Evolutionary conservation across 2,888 invertebrate genomes (phyloP), one percentile per base, ranked within the genome.

Genomic region (Neoaliturus tenellus): DNA sequence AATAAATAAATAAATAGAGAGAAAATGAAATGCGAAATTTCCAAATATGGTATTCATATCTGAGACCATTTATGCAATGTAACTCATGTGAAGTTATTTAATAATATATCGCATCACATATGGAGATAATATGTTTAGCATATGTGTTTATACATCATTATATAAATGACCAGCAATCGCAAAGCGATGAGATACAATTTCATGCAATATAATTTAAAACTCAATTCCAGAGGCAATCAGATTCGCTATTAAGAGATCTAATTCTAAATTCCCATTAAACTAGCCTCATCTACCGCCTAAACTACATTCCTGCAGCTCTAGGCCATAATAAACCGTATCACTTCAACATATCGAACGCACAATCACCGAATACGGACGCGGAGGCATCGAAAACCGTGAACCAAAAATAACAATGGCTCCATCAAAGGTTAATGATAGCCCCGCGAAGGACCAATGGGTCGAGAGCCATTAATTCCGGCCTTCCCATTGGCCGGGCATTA

Each of bases 401-500:
- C 78, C 33, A 78, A 78, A 78, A 78, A 78, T 55, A 78, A 82
- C 73, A 82, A 73, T 82, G 73, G 82, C 55, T 55, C 28, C 78
- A 78, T 82, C 73, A 39, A 35, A 73, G 71, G 73, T 73, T 82
- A 82, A 82, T 82, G 82, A 48, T 82, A 78, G 78, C 8, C 20
- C 67, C 23, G 35, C n/a, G 78, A 48, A 55, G 78, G 78, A 48
- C 82, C 82, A 82, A 82, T 82, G 73, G 73, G 35, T 39, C 28
- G 73, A 73, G 73, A 82, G 35, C 82, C 73, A 82, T 82, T 82
- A 73, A 82, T 73, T 82, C 82, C 73, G 28, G 82, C 39, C 82
- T 73, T 73, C 73, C 82, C 73, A 82, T 82, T 82, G 82, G 82
- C 71, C 51, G 73, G 58, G 51, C 82, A 73, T 82, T 82, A 82